These are phyloP conservation scores for Pelagia noctiluca DNA, from an alignment of 30 jellyfish, hydroid and myxozoan genomes.

Conservation along the genomic window DNA sequence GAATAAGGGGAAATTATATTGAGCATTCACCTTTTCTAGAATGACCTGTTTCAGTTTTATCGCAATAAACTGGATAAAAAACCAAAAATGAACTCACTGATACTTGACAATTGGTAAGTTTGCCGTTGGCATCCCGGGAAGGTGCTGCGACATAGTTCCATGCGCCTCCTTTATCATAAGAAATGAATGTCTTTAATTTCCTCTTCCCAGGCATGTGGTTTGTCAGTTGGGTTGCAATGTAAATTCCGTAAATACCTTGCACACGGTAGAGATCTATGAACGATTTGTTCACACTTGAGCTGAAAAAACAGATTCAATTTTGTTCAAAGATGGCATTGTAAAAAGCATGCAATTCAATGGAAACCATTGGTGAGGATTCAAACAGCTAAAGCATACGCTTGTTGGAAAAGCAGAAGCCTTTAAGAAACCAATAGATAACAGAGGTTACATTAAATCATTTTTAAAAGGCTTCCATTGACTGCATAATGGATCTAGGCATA, in stretches of 20 bases:
- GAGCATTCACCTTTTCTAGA: too few species aligned
- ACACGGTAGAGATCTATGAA: slow-evolving; percentile 90
- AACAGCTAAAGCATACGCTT: too few species aligned
- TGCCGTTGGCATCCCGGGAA: slow-evolving; percentile 42
- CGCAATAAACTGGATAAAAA: not conserved
- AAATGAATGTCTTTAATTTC: slow-evolving; percentile 59
- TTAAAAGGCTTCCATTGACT: too few species aligned
- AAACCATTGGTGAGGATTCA: too few species aligned
- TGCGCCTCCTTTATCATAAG: slow-evolving; percentile 96
- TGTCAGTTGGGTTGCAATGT: slow-evolving; percentile 86
- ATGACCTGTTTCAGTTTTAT: too few species aligned
- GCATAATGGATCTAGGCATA: too few species aligned
- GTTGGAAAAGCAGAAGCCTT: too few species aligned
- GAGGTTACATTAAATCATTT: too few species aligned
- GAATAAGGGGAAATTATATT: too few species aligned
- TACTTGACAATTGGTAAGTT: slow-evolving; percentile 37
- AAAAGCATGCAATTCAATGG: too few species aligned
- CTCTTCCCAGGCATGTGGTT: slow-evolving; percentile 39
- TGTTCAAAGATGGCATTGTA: too few species aligned
- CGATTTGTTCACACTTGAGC: slow-evolving; percentile 66
- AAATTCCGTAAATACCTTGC: slow-evolving; percentile 88
- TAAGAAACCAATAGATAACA: too few species aligned
- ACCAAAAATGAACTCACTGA: slow-evolving; percentile 29
- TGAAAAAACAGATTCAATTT: not conserved
- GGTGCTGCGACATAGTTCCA: slow-evolving; percentile 90